Evolutionary conservation across 1,140 invertebrate species (phyloP), one percentile per base, ranked within the genome.

Genomic region (Hestina assimilis): DNA sequence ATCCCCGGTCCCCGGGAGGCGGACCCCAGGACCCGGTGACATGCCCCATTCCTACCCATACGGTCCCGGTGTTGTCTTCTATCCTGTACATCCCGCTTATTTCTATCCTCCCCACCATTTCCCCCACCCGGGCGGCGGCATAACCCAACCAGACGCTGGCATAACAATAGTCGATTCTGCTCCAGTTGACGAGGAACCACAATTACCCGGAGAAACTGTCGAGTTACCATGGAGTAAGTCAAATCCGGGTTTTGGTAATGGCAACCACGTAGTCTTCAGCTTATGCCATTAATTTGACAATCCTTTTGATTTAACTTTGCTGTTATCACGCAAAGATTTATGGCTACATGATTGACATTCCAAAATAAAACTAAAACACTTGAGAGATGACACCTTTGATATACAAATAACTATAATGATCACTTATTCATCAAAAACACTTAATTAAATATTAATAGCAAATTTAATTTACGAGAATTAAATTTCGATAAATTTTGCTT

Each of bases 141-240:
- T 41, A 52, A 5, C 40, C 62, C 31, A n/a, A n/a, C 26, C 63
- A 6, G 58, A 59, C n/a, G n/a, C n/a, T n/a, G 14, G 26, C 50
- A 33, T 62, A 42, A 38, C 69, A 54, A 66, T 82, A 23, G 75
- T 76, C 21, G 70, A 75, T 17, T 48, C 65, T 26, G 67, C 63
- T 24, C 70, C 66, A 33, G 59, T 62, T 28, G 77, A 81, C 15
- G 63, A 61, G 8, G 70, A 66, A 35, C 75, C 83, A 9, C 67
- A 80, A 71, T 65, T 87, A 53, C 79, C 84, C 19, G 84, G 84
- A 50, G 84, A 87, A 50, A 82, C 76, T 28, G 84, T 87, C 69
- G 82, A 85, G 62, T 72, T 87, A 47, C 84, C 84, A 41, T 87
- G 77, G 74, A 82, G 84, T 87, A 84, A 87, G 84, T 87, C 43